Evolutionary conservation across 2,797 vertebrate genomes (phyloP), one percentile per base, ranked within the genome.

Genomic region (Mallotus villosus): DNA sequence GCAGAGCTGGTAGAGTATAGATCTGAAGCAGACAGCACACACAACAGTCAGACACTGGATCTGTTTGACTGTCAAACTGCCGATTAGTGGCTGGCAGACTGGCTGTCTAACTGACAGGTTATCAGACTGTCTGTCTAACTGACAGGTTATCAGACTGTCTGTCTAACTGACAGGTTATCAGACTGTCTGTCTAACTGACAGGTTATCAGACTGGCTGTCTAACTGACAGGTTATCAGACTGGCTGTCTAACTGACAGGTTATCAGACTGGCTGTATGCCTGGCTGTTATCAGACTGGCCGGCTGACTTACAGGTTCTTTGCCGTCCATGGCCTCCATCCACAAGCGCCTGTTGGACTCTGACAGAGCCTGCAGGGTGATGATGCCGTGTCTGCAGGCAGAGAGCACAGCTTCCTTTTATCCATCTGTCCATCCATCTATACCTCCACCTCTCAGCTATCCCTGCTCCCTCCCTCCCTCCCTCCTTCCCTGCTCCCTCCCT

Each of bases 251-350:
- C 46, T 49, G 46, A 49, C 46, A 9, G 11, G 14, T 16, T 49
- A 16, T 9, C 46, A 9, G 46, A 49, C 46, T 29, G 27, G 27
- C 27, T 29, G 27, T 29, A 29, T 29, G 27, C 27, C 27, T 27
- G 27, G 27, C 27, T 19, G 8, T 9, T 22, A 2, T 11, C 22
- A 11, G 59, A 14, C 11, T 25, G 22, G 9, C 22, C 25, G 27
- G 29, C 37, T 37, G 63, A 67, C 93, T 90, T 96, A 99, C 98
- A 60, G 98, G 98, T 81, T 99, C 98, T 82, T 98, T 98, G 67
- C 98, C 97, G 83, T 99, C 98, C 98, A 99, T 99, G 41, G 98
- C 97, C 89, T 99, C 97, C 1, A 99, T 94, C 98, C 98, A 99
- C 69, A 97, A 94, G 61, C 97, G 95, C 73, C 98, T 90, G 85